A percentile compares a stretch with the other conserved stretches of the same genome.
Evolutionary conservation across 2,888 invertebrate species (phyloP).

Genomic region (Cylloceria caligata): DNA sequence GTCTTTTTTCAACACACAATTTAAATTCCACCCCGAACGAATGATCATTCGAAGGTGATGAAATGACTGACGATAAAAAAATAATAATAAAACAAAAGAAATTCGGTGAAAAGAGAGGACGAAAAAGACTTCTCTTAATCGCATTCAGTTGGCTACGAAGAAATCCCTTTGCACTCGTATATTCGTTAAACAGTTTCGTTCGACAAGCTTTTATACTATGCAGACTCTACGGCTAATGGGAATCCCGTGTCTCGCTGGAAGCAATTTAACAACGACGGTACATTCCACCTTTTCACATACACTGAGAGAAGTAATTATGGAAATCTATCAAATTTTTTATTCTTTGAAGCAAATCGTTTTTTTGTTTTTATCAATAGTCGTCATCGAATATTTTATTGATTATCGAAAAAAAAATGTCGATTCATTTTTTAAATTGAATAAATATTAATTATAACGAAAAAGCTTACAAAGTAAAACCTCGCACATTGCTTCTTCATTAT

Average conservation of each 20-base stretch:
- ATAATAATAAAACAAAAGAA: constrained; percentile 18
- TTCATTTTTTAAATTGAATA: no score
- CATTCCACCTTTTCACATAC: constrained; percentile 21
- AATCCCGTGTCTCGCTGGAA: constrained; percentile 37
- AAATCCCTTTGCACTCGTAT: constrained; percentile 21
- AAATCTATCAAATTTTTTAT: no score
- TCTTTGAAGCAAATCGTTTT: no score
- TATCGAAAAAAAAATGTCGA: no score
- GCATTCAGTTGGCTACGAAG: constrained; percentile 10
- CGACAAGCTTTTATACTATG: constrained; percentile 40
- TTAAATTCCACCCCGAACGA: constrained; percentile 10
- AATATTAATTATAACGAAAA: no score
- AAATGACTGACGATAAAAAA: neutral
- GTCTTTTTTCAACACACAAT: constrained; percentile 1
- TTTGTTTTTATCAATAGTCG: no score
- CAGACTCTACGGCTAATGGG: constrained; percentile 45
- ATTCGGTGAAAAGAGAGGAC: no score
- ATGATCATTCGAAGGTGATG: neutral
- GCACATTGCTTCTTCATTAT: no score
- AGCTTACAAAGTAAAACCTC: no score
- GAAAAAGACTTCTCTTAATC: constrained; percentile 20
- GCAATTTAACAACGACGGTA: constrained; percentile 22
- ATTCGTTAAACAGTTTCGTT: constrained; percentile 47
- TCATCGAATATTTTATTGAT: no score
- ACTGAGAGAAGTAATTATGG: no score